Evolutionary conservation across 1,140 invertebrate species (phyloP).

Genomic region (Sitodiplosis mosellana): DNA sequence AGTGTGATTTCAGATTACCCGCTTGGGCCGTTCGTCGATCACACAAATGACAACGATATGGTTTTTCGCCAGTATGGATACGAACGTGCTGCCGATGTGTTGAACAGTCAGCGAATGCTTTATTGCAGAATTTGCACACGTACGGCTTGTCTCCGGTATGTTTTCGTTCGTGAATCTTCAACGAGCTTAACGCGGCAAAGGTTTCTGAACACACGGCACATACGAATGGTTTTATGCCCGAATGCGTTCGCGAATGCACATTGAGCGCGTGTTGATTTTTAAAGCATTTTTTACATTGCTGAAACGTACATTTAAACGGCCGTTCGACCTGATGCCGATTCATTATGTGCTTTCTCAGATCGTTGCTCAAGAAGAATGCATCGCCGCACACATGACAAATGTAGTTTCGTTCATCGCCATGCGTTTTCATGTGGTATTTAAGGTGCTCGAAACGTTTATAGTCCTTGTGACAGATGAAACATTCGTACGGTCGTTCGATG

Average conservation of each 20-base stretch:
- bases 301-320: not conserved
- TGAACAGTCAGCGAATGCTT: not conserved
- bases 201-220: slow-evolving; percentile 40
- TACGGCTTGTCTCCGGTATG: slow-evolving; percentile 34
- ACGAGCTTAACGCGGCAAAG: slow-evolving; percentile 30
- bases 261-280: not conserved
- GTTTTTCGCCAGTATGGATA: slow-evolving; percentile 10
- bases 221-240: slow-evolving; percentile 40
- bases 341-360: too few species aligned
- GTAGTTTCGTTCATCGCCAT: too few species aligned
- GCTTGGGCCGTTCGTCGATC: slow-evolving; percentile 21
- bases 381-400: too few species aligned
- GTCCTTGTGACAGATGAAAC: too few species aligned
- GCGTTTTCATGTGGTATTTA: too few species aligned
- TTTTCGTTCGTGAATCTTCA: slow-evolving; percentile 22
- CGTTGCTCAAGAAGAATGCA: too few species aligned
- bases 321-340: too few species aligned
- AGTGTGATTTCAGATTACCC: not conserved
- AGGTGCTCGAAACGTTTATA: too few species aligned
- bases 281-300: not conserved
- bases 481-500: too few species aligned
- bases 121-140: slow-evolving; percentile 1
- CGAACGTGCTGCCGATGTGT: not conserved
- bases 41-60: slow-evolving; percentile 42
- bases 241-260: slow-evolving; percentile 39